These are phyloP conservation scores for Tetragonisca angustula DNA, from an alignment of 2,888 invertebrate genomes.

Conservation along the genomic window DNA sequence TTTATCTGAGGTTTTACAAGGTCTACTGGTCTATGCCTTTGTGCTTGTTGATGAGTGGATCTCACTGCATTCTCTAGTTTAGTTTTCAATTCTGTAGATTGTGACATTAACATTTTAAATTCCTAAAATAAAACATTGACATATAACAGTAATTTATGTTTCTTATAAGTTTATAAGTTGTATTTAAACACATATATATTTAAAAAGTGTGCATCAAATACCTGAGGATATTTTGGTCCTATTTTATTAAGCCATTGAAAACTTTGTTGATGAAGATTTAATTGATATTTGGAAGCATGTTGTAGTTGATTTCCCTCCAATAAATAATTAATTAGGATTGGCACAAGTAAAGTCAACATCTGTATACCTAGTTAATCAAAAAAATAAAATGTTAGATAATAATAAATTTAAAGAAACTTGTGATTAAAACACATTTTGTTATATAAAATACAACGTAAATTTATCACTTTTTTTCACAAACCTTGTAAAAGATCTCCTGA, in stretches of 20 bases:
- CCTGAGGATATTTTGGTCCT: conserved; percentile 96
- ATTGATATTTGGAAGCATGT: conserved; percentile 87
- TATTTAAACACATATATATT: neutral
- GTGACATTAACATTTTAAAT: conserved; percentile 95
- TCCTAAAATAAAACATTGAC: conserved; percentile 86
- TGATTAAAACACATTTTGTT: conserved; percentile 16
- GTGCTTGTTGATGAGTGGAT: conserved; percentile 87
- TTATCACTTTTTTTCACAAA: conserved; percentile 65
- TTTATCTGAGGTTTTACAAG: conserved; percentile 80
- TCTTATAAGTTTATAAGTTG: too few species aligned
- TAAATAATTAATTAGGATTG: conserved; percentile 94
- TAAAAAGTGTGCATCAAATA: conserved; percentile 74
- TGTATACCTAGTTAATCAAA: conserved; percentile 90
- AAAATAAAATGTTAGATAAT: conserved; percentile 49
- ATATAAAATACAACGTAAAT: conserved; percentile 5
- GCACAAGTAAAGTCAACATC: conserved; percentile 94
- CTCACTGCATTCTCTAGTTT: conserved; percentile 95
- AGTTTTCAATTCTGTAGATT: conserved; percentile 91
- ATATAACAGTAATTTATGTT: neutral
- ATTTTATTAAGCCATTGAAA: conserved; percentile 95
- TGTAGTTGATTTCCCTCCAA: conserved; percentile 88
- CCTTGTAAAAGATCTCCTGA: conserved; percentile 87
- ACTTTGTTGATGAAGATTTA: conserved; percentile 93
- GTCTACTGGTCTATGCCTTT: conserved; percentile 83
- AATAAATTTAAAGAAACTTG: conserved; percentile 12